Evolutionary conservation across 2,113 vertebrate species (phyloP).

Genomic region (Neolamprologus ventralis): DNA sequence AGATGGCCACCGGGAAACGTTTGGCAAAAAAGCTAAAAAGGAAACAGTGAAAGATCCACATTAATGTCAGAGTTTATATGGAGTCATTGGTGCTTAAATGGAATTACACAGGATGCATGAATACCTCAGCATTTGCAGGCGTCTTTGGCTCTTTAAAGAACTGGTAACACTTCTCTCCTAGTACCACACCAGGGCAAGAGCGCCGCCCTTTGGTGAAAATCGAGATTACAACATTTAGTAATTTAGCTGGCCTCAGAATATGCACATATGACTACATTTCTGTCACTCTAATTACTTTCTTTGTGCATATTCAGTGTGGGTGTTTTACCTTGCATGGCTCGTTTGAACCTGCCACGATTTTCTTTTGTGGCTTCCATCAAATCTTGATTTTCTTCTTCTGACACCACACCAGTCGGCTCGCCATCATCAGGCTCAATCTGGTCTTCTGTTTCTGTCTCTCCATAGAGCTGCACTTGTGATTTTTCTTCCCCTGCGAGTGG

Average conservation of each 20-base stretch:
- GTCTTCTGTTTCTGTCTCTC: not conserved
- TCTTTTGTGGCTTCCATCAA: not conserved
- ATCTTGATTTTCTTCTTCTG: not conserved
- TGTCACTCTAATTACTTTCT: not conserved
- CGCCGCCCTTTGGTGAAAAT: slow-evolving; percentile 3
- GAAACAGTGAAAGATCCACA: not conserved
- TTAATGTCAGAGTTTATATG: not conserved
- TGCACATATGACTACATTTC: not conserved
- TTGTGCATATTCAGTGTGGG: not conserved
- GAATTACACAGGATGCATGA: not conserved
- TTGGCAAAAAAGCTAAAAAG: slow-evolving; percentile 48
- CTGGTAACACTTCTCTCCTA: slow-evolving; percentile 32
- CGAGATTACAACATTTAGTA: not conserved
- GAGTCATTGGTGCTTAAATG: not conserved
- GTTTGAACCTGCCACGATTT: not conserved
- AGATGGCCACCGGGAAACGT: slow-evolving; percentile 41
- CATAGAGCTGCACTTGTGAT: not conserved
- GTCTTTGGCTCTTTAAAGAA: slow-evolving; percentile 24
- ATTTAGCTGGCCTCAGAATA: not conserved
- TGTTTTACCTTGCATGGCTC: not conserved
- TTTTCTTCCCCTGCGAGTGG: not conserved
- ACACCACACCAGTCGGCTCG: not conserved
- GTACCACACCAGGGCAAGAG: slow-evolving; percentile 10
- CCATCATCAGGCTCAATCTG: not conserved
- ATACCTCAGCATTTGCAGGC: slow-evolving; percentile 45